Conservation (phyloP, 2,888 invertebrate species). For the Clusia tigrina region DNA sequence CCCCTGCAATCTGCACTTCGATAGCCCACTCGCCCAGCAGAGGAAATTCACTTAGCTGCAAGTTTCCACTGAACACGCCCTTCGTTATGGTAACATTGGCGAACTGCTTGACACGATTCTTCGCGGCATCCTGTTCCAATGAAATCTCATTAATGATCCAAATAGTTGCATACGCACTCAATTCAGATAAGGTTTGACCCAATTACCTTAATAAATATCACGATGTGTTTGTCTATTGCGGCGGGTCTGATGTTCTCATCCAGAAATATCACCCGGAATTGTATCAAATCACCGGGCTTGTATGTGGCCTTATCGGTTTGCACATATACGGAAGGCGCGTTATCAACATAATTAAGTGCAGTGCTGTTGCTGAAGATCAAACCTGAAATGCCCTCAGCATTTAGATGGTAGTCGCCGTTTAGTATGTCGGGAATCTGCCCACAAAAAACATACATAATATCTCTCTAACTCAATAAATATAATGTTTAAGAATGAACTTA, state of each 20-base stretch:
- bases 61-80: constrained; percentile 78
- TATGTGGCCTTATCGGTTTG: constrained; percentile 92
- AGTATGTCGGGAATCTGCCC: constrained; percentile 29
- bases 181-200: neutral
- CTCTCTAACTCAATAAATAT: neutral
- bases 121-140: constrained; percentile 73
- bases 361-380: constrained; percentile 76
- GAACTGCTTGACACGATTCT: constrained; percentile 85
- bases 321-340: constrained; percentile 76
- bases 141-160: constrained; percentile 1
- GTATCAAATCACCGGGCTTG: constrained; percentile 82
- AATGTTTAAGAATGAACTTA: constrained; percentile 52
- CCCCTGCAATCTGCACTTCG: constrained; percentile 68
- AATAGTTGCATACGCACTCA: neutral
- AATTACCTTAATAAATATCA: constrained; percentile 39
- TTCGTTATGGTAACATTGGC: constrained; percentile 71
- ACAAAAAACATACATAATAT: too few species aligned
- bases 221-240: constrained; percentile 45
- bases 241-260: constrained; percentile 76
- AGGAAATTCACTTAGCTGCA: constrained; percentile 80
- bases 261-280: constrained; percentile 75
- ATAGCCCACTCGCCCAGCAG: constrained; percentile 89
- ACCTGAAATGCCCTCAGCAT: constrained; percentile 71
- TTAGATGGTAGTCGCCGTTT: constrained; percentile 42
- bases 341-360: constrained; percentile 75